These are phyloP conservation scores for Clarias fuscus DNA, from an alignment of 2,797 vertebrate species.

Conservation along the genomic window DNA sequence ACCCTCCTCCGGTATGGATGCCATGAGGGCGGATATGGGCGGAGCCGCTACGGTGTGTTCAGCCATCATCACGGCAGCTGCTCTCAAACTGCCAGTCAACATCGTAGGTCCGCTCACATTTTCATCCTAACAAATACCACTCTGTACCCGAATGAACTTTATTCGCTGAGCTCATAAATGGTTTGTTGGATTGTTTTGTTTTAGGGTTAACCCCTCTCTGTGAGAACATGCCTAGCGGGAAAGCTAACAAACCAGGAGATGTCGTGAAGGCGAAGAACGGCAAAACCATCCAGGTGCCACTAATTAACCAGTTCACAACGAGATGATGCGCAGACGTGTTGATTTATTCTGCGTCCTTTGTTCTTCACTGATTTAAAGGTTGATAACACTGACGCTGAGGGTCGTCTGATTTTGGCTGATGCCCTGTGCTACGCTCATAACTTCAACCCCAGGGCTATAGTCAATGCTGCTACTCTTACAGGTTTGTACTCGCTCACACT, in stretches of 20 bases:
- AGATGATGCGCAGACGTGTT: background rate
- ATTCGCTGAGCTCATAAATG: background rate
- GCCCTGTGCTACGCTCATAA: constrained; percentile 90
- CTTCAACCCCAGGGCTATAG: constrained; percentile 84
- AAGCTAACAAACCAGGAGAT: constrained; percentile 93
- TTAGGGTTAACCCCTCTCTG: constrained; percentile 92
- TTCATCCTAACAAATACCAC: background rate
- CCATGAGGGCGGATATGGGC: constrained; percentile 97
- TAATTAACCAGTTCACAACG: background rate
- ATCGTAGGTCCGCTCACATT: constrained; percentile 79
- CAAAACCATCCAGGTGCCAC: constrained; percentile 91
- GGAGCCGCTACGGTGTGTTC: constrained; percentile 93
- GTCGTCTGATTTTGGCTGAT: constrained; percentile 88
- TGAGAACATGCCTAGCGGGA: constrained; percentile 97
- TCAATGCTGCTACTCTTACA: constrained; percentile 93
- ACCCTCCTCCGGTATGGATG: constrained; percentile 90
- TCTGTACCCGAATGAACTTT: background rate
- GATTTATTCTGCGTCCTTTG: background rate
- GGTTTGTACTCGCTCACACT: constrained; percentile 69
- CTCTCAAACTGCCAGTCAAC: constrained; percentile 88
- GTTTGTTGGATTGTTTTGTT: background rate
- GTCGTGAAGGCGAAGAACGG: constrained; percentile 92
- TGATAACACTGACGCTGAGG: constrained; percentile 97
- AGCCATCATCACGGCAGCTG: constrained; percentile 87
- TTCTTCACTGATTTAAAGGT: constrained; percentile 72